Evolutionary conservation across 2,113 vertebrate genomes (phyloP).

Genomic region (Notothenia rossii): DNA sequence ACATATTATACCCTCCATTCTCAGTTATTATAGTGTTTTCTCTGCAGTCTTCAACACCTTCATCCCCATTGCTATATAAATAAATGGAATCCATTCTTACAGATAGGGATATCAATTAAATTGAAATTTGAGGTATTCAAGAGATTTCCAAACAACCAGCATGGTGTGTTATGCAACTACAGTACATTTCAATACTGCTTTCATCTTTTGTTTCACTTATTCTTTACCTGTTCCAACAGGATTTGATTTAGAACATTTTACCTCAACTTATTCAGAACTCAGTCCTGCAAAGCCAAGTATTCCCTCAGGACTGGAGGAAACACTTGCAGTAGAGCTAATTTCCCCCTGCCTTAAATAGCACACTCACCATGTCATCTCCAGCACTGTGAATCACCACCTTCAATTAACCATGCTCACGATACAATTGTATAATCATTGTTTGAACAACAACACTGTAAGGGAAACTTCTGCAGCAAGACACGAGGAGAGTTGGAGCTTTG

Average conservation of each 20-base stretch:
- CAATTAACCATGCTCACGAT: slow-evolving; percentile 2
- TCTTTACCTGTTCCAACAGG: slow-evolving; percentile 51
- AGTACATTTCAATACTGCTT: slow-evolving; percentile 24
- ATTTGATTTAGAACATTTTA: slow-evolving; percentile 43
- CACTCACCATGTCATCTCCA: slow-evolving; percentile 2
- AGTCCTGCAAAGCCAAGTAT: slow-evolving; percentile 37
- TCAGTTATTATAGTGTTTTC: background rate
- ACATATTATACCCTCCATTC: background rate
- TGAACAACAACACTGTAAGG: too few species aligned
- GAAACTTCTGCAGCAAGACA: too few species aligned
- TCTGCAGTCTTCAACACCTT: background rate
- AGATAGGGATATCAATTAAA: slow-evolving; percentile 7
- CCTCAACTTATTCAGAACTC: slow-evolving; percentile 35
- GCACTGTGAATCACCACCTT: slow-evolving; percentile 21
- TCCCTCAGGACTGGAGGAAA: slow-evolving; percentile 50
- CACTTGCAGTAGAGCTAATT: slow-evolving; percentile 34
- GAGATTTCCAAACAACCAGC: slow-evolving; percentile 37
- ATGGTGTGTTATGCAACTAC: slow-evolving; percentile 54
- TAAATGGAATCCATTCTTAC: slow-evolving; percentile 7
- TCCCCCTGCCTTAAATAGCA: slow-evolving; percentile 3
- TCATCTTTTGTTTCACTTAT: slow-evolving; percentile 5
- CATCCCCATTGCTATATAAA: background rate
- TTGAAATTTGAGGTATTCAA: slow-evolving; percentile 37
- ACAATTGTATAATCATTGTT: too few species aligned
- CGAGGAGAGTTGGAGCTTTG: too few species aligned